A percentile compares a stretch with the other conserved stretches of the same genome.
phyloP scores from a whole-genome alignment of 1,140 invertebrate species.

The Trichomalopsis sarcophagae region DNA sequence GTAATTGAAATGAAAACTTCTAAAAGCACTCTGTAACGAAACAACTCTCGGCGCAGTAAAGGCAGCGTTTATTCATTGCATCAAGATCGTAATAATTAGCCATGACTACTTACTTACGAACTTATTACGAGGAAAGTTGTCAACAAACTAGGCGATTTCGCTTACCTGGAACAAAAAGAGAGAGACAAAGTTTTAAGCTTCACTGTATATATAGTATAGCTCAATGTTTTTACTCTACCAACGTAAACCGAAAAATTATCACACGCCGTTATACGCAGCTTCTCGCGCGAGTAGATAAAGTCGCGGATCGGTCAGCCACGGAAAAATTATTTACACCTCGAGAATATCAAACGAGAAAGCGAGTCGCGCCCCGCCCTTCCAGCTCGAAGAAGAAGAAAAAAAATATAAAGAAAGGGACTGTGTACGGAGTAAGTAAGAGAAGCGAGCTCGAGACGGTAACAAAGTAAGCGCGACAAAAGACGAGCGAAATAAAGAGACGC shows the following conservation, averaged over 20 bases:
- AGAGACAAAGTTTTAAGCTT: background rate
- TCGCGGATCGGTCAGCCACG: background rate
- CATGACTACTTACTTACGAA: conserved; percentile 24
- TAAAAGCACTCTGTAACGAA: background rate
- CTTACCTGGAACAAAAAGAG: conserved; percentile 29
- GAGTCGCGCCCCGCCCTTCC: background rate
- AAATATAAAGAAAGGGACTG: background rate
- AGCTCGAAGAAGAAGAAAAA: background rate
- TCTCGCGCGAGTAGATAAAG: background rate
- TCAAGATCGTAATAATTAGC: conserved; percentile 18
- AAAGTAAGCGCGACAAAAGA: conserved; percentile 13
- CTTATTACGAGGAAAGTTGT: conserved; percentile 6
- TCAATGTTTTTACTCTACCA: background rate
- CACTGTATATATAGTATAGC: background rate
- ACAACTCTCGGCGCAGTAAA: background rate
- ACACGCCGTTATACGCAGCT: background rate
- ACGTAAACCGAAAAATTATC: background rate
- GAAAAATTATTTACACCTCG: conserved; percentile 16
- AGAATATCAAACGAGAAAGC: conserved; percentile 8
- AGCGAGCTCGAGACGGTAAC: background rate
- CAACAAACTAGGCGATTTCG: conserved; percentile 22
- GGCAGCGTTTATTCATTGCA: background rate
- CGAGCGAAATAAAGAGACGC: conserved; percentile 43
- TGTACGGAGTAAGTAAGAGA: conserved; percentile 24
- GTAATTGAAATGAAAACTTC: background rate